Conservation (phyloP, 2,797 vertebrate genomes). For the Platalea minor region DNA sequence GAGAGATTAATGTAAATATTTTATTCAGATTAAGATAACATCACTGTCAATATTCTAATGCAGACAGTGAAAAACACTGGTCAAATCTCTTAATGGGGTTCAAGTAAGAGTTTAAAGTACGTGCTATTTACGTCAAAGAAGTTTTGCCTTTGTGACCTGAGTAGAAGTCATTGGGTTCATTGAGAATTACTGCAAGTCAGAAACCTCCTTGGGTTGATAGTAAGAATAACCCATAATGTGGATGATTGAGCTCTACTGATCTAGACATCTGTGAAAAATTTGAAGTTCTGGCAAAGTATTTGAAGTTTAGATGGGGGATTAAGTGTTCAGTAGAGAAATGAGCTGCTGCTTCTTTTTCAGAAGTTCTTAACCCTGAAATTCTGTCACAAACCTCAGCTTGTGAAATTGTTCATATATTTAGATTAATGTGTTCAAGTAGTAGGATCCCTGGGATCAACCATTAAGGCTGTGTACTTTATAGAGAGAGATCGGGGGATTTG, state of each 20-base stretch:
- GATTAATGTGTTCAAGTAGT: not conserved
- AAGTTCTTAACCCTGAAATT: not conserved
- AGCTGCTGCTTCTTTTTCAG: not conserved
- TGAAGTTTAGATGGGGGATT: not conserved
- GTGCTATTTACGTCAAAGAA: conserved; percentile 31
- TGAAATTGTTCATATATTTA: not conserved
- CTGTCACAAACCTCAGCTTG: not conserved
- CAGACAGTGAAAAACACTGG: conserved; percentile 6
- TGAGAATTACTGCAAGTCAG: not conserved
- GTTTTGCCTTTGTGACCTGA: not conserved
- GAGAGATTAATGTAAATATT: not conserved
- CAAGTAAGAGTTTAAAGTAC: conserved; percentile 42
- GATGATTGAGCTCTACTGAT: not conserved
- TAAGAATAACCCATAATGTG: not conserved
- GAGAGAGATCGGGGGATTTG: rapidly evolving
- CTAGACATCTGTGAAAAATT: not conserved
- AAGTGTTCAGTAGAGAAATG: not conserved
- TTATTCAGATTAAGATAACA: conserved; percentile 15
- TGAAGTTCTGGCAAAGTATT: not conserved
- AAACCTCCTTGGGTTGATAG: not conserved
- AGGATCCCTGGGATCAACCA: not conserved
- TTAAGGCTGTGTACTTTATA: not conserved
- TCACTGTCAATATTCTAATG: not conserved
- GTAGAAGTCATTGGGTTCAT: conserved; percentile 5
- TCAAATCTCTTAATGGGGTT: not conserved